Evolutionary conservation across 2,888 invertebrate species (phyloP).

Genomic region (Automeris io): DNA sequence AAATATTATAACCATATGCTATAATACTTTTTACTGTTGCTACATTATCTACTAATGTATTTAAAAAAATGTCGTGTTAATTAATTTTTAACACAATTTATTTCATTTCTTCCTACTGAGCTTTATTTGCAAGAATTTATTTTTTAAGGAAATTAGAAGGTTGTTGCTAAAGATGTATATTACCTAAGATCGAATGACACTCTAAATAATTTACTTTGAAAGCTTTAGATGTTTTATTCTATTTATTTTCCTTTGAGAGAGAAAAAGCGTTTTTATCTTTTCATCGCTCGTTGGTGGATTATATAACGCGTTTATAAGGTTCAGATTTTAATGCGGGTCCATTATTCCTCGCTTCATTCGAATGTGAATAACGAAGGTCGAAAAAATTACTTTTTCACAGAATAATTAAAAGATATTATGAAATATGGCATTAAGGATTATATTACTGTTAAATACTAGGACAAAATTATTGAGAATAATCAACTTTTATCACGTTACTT

Average conservation of each 20-base stretch:
- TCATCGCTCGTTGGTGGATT: conserved; percentile 5
- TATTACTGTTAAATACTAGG: too few species aligned
- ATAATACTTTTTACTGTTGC: neutral
- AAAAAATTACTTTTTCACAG: neutral
- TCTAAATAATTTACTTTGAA: conserved; percentile 31
- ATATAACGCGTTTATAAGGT: conserved; percentile 1
- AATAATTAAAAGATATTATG: too few species aligned
- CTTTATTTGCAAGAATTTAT: too few species aligned
- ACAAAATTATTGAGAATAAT: too few species aligned
- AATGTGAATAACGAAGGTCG: neutral
- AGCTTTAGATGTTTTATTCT: conserved; percentile 12
- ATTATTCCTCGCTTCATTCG: neutral
- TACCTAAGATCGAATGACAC: conserved; percentile 33
- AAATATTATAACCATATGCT: neutral
- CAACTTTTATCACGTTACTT: too few species aligned
- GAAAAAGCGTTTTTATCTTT: conserved; percentile 7
- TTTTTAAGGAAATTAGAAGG: conserved; percentile 44
- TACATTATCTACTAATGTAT: neutral
- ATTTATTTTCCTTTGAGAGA: conserved; percentile 8
- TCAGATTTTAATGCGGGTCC: neutral
- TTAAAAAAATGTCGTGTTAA: too few species aligned
- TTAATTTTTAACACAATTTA: too few species aligned
- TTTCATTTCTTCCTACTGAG: too few species aligned
- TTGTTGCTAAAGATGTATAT: conserved; percentile 37
- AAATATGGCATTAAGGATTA: too few species aligned